Base-by-base conservation (phyloP, 2,797 vertebrate species). In the Ctenopoma multispine region DNA sequence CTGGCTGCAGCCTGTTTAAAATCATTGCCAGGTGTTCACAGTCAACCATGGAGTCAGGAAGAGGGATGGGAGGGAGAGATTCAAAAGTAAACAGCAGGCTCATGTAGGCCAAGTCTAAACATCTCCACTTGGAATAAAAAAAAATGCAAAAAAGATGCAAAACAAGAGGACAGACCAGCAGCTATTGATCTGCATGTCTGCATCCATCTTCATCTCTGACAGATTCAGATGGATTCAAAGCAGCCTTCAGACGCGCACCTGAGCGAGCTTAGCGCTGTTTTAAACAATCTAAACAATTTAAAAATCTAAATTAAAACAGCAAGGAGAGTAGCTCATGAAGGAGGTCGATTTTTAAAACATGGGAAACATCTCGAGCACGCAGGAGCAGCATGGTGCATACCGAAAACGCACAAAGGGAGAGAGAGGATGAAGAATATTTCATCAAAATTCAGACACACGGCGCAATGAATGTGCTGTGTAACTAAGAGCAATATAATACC, bases 11-110 rank as follows among this genome's bases (percentile, higher is more conserved):
- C 78, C 88, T 84, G 89, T 81, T 81, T 81, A 24, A 91, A 94
- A 94, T 92, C 90, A 94, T 90, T 94, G 79, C 94, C 94, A 94
- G 93, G 93, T 94, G 94, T 90, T 87, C 90, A 90, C 84, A 87
- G 87, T 79, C 85, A 77, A 77, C 83, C 66, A 27, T 57, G 78
- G 80, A 84, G 77, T 71, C 70, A 82, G 86, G 84, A 82, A 84
- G 82, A 81, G 69, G 72, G 74, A 83, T 63, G 77, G 66, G 80
- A 79, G 79, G 83, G 79, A 81, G 79, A 59, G 79, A 81, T 84
- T 89, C 77, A 81, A 90, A 92, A 90, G 91, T 92, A 92, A 92
- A 92, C 90, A 92, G 51, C 54, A 38, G 61, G 70, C 63, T 70
- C 79, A 75, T 71, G 44, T 69, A 73, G 49, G 54, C 64, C 77